Base-by-base conservation (phyloP, 2,888 invertebrate genomes). In the Minunthozetes semirufus region DNA sequence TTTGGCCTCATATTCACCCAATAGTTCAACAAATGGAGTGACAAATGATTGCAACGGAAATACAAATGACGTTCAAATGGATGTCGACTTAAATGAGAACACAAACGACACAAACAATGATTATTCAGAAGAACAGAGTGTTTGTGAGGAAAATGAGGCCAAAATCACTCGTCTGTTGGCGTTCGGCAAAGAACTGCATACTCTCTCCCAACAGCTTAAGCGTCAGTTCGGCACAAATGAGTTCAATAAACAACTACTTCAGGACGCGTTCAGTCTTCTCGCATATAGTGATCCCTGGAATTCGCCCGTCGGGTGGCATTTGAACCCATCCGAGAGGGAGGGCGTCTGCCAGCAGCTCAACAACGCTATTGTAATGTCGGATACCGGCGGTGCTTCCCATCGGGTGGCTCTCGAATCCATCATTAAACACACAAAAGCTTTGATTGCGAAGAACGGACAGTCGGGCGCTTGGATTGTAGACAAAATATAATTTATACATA, bases 231-330 rank as follows among this genome's bases (percentile, higher is more conserved):
- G 89, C 78, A 90, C 90, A 83, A 90, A 88, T 84, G 90, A 90
- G 81, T 86, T 86, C 78, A 92, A 93, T 84, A 92, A 93, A 83
- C 91, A 93, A 85, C 93, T 95, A 90, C 87, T 97, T 76, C 86
- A 95, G 91, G 93, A 97, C 85, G 97, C 97, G 82, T 98, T 97
- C 87, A 96, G 96, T 86, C 87, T 98, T 82, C 87, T 98, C 82
- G 97, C 97, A 71, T 98, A 98, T 85, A 91, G 94, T 80, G 96
- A 98, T 86, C 98, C 97, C 42, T 96, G 94, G 94, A 90, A 89
- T 82, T 95, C 95, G 84, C 96, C 96, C 22, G 90, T 97, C 77
- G 95, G 95, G 77, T 94, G 93, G 91, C 94, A 96, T 84, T 87
- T 98, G 81, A 91, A 94, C 84, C 92, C 96, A n/a, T 88, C 90